Evolutionary conservation across 30 jellyfish, hydroid and myxozoan species (phyloP).

Genomic region (Phacellophora camtschatica): DNA sequence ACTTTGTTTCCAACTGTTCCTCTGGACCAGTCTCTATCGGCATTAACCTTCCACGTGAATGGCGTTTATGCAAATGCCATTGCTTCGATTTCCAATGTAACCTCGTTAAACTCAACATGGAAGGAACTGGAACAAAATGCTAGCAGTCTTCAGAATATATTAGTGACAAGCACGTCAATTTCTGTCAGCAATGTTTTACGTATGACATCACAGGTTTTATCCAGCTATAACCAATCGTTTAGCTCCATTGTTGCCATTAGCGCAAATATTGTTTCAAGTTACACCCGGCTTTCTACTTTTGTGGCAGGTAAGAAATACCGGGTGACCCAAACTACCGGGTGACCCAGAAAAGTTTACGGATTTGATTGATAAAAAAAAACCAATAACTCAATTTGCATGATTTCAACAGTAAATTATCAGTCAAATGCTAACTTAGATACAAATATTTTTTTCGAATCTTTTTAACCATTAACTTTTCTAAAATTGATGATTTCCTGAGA

Average conservation of each 20-base stretch:
- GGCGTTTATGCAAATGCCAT: slow-evolving; percentile 50
- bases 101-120: slow-evolving; percentile 74
- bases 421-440: too few species aligned
- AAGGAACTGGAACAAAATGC: slow-evolving; percentile 42
- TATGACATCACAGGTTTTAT: slow-evolving; percentile 18
- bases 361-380: too few species aligned
- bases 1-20: slow-evolving; percentile 57
- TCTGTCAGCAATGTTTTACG: slow-evolving; percentile 23
- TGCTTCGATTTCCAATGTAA: slow-evolving; percentile 34
- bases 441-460: too few species aligned
- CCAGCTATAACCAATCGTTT: slow-evolving; percentile 72
- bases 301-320: too few species aligned
- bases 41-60: slow-evolving; percentile 17
- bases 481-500: too few species aligned
- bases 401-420: too few species aligned
- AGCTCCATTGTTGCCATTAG: slow-evolving; percentile 62
- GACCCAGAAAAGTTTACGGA: too few species aligned
- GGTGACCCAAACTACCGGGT: too few species aligned
- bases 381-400: too few species aligned
- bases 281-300: slow-evolving; percentile 46
- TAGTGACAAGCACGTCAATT: slow-evolving; percentile 33
- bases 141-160: slow-evolving; percentile 23
- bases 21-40: slow-evolving; percentile 71
- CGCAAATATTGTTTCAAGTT: slow-evolving; percentile 39
- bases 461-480: too few species aligned